phyloP scores from a whole-genome alignment of 2,113 vertebrate species.

The Pterocles orientalis region DNA sequence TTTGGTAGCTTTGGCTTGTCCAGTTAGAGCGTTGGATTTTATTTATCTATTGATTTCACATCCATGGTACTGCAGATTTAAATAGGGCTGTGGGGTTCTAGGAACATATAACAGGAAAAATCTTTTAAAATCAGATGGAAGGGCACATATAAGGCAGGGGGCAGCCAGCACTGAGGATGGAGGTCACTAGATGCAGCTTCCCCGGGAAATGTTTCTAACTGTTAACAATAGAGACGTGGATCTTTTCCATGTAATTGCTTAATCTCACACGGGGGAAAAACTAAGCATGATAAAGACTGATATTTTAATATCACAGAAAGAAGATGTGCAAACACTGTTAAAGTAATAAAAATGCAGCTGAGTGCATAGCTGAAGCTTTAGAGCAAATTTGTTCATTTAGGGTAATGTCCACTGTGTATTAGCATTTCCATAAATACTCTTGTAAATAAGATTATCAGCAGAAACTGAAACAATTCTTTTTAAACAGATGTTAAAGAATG shows the following conservation, averaged over 20 bases:
- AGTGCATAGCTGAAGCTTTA: neutral
- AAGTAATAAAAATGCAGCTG: neutral
- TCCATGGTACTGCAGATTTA: neutral
- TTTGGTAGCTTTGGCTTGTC: neutral
- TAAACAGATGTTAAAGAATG: neutral
- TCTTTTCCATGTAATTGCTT: neutral
- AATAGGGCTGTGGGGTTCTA: neutral
- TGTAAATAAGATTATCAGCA: conserved; percentile 9
- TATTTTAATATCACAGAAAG: neutral
- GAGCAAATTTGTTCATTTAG: neutral
- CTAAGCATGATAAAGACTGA: neutral
- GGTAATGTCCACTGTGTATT: neutral
- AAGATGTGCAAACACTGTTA: neutral
- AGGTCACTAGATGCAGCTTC: neutral
- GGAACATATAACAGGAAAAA: neutral
- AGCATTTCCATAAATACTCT: neutral
- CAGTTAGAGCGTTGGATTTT: neutral
- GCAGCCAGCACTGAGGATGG: neutral
- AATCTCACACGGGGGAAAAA: neutral
- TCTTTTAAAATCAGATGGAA: neutral
- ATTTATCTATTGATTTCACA: neutral
- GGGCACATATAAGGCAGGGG: neutral
- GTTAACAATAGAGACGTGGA: neutral
- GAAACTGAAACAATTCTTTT: neutral
- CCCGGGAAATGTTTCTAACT: neutral